Percentiles rank a stretch among this genome's conserved stretches.
Conservation (phyloP, 1,140 invertebrate species). For the Conopomorpha cramerella region DNA sequence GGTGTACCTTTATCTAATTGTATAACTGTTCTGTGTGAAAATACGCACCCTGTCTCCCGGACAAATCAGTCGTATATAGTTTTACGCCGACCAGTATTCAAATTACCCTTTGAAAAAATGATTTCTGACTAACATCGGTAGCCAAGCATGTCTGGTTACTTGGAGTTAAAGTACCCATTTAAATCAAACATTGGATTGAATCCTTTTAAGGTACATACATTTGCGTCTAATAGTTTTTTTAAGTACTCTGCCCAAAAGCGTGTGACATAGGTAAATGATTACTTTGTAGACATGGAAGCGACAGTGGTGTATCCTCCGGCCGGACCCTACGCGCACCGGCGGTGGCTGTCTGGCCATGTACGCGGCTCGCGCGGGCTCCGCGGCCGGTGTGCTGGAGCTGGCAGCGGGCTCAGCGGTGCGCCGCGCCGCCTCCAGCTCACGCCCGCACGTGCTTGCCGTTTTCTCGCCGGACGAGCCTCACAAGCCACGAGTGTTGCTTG, state of each 20-base stretch:
- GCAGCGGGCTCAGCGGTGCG: slow-evolving; percentile 32
- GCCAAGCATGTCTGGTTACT: slow-evolving; percentile 37
- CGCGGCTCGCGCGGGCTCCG: slow-evolving; percentile 39
- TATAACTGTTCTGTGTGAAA: too few relatives aligned
- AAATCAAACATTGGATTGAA: slow-evolving; percentile 40
- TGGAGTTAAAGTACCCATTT: slow-evolving; percentile 50
- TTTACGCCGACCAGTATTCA: too few relatives aligned
- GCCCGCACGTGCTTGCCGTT: slow-evolving; percentile 42
- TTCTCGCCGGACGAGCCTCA: slow-evolving; percentile 30
- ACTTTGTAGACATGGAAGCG: slow-evolving; percentile 44
- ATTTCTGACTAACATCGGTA: neutral
- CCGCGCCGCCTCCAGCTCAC: slow-evolving; percentile 35
- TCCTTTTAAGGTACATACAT: slow-evolving; percentile 50
- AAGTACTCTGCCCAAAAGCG: slow-evolving; percentile 4
- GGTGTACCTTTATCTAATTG: too few relatives aligned
- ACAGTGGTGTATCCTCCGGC: slow-evolving; percentile 49
- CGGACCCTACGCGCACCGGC: slow-evolving; percentile 29
- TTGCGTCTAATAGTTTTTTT: too few relatives aligned
- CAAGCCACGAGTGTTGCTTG: slow-evolving; percentile 37
- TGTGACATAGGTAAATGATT: slow-evolving; percentile 21
- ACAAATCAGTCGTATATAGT: too few relatives aligned
- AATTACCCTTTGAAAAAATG: too few relatives aligned
- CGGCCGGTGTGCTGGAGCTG: slow-evolving; percentile 34
- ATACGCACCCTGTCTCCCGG: too few relatives aligned
- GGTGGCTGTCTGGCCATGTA: slow-evolving; percentile 38